Evolutionary conservation across 2,113 vertebrate genomes (phyloP).

Genomic region (Peromyscus maniculatus): DNA sequence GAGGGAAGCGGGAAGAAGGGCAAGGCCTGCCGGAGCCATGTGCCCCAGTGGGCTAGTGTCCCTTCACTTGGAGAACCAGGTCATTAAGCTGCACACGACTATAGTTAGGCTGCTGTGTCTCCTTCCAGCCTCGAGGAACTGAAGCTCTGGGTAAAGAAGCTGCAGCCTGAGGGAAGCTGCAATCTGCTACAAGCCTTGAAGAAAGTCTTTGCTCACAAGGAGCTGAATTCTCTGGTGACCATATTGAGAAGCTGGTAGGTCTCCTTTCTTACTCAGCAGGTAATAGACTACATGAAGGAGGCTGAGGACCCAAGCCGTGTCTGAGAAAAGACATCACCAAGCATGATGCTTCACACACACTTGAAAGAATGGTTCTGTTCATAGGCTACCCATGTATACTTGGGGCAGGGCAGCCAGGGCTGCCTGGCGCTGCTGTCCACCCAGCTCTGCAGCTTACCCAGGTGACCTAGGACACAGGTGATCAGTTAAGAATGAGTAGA

Average conservation of each 20-base stretch:
- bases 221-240: conserved; percentile 87
- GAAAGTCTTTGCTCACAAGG: conserved; percentile 77
- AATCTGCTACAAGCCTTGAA: conserved; percentile 88
- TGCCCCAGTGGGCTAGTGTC: neutral
- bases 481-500: neutral
- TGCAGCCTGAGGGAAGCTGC: conserved; percentile 84
- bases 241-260: conserved; percentile 89
- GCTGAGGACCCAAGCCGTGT: neutral
- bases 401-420: neutral
- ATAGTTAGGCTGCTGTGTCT: neutral
- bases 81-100: neutral
- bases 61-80: neutral
- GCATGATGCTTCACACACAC: neutral
- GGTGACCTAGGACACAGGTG: neutral
- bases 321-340: neutral
- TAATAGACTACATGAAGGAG: neutral
- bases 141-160: conserved; percentile 86
- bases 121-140: conserved; percentile 87
- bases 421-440: neutral
- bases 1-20: neutral
- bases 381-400: too few species aligned
- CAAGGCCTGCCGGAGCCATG: neutral
- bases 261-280: neutral
- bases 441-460: neutral
- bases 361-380: neutral